Conservation (phyloP, 2,888 invertebrate genomes). For the Baronia brevicornis region DNA sequence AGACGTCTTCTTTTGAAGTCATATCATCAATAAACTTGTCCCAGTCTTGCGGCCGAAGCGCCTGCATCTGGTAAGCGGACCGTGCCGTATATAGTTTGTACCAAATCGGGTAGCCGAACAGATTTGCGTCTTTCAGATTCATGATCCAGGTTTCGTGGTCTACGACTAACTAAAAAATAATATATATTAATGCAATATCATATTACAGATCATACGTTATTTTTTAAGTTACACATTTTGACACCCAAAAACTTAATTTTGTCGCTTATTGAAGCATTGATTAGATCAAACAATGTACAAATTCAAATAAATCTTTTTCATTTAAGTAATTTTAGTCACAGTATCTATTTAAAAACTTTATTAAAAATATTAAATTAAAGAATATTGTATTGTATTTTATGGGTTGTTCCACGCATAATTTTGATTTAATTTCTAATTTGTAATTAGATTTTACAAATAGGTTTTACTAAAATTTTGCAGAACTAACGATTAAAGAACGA, state of each 20-base stretch:
- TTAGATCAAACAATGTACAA: too few relatives aligned
- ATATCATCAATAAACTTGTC: constrained; percentile 90
- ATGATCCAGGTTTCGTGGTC: constrained; percentile 98
- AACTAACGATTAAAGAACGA: constrained; percentile 7
- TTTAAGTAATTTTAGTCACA: too few relatives aligned
- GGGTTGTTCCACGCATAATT: too few relatives aligned
- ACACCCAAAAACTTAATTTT: too few relatives aligned
- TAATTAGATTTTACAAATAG: too few relatives aligned
- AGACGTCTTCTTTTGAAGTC: constrained; percentile 89
- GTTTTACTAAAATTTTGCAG: constrained; percentile 10
- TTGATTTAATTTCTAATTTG: too few relatives aligned
- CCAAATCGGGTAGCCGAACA: constrained; percentile 93
- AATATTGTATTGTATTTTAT: constrained; percentile 1
- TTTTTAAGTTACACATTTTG: too few relatives aligned
- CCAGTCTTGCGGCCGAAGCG: constrained; percentile 93
- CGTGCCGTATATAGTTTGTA: constrained; percentile 91
- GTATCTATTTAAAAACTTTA: constrained; percentile 9
- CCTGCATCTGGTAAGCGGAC: constrained; percentile 89
- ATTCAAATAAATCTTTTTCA: too few relatives aligned
- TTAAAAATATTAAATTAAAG: neutral
- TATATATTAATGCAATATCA: too few relatives aligned
- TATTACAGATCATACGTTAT: too few relatives aligned
- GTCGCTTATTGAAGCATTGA: too few relatives aligned
- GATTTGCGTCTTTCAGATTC: constrained; percentile 95
- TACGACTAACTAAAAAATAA: constrained; percentile 83